Conservation (phyloP, 2,888 invertebrate species). For the Yponomeuta evonymella region DNA sequence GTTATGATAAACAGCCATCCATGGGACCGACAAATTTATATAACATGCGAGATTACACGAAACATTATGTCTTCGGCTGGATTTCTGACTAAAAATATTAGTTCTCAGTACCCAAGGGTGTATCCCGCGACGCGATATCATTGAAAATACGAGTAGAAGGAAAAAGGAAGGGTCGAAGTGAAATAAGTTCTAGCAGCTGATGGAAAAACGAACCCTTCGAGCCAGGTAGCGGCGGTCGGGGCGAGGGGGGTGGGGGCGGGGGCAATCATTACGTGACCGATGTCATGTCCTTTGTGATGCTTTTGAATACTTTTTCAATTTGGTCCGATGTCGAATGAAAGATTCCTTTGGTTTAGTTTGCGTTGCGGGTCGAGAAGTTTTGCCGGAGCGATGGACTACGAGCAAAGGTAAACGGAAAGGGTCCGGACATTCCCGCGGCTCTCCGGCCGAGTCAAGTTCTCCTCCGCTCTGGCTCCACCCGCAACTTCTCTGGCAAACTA, state of each 20-base stretch:
- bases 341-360: conserved; percentile 14
- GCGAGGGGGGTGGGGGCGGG: neutral
- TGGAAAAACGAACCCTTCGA: conserved; percentile 12
- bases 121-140: conserved; percentile 31
- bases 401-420: too few relatives aligned
- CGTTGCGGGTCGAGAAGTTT: neutral
- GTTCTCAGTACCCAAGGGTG: conserved; percentile 32
- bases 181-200: conserved; percentile 11
- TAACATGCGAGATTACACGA: too few relatives aligned
- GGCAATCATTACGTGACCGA: conserved; percentile 15
- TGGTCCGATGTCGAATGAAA: conserved; percentile 9
- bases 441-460: too few relatives aligned
- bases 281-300: conserved; percentile 12
- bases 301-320: conserved; percentile 15
- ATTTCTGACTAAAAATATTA: conserved; percentile 33
- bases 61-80: conserved; percentile 1
- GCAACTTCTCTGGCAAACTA: too few relatives aligned
- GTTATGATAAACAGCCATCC: too few relatives aligned
- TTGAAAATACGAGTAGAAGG: conserved; percentile 28
- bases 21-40: too few relatives aligned
- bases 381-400: too few relatives aligned
- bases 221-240: conserved; percentile 7
- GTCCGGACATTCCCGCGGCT: too few relatives aligned
- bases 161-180: conserved; percentile 21
- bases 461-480: too few relatives aligned